Base-by-base conservation (phyloP, 2,797 vertebrate species). In the Danio kyathit region DNA sequence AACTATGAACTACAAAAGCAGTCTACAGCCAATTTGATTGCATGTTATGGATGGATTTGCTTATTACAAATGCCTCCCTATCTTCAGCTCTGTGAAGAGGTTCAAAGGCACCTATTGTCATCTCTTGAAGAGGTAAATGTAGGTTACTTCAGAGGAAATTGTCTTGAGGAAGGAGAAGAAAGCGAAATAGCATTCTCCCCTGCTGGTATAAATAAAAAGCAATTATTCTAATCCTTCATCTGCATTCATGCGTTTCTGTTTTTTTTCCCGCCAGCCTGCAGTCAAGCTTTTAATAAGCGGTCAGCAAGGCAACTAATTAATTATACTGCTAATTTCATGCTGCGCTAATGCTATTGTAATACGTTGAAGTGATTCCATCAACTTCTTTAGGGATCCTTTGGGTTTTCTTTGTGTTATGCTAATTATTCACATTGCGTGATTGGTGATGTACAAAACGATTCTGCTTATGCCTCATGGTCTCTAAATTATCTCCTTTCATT, bases 241-340 rank as follows among this genome's bases (percentile, higher is more conserved):
- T 51, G 66, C 44, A 63, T 71, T 63, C 44, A 63, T 6, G 76
- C 0, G 6, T 29, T 71, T 56, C 19, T 70, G 66, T 67, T 78
- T 48, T 46, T 48, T 46, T 29, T 29, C 29, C 29, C 29, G 3
- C 41, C 7, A n/a, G 41, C 16, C 19, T 0, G 6, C 43, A 12
- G 43, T 79, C 46, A 59, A 70, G 44, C 76, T 61, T 29, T 29
- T 29, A 29, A 29, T 29, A 29, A 29, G 29, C 29, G 65, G 52
- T 79, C 21, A 70, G 65, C 65, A 51, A 19, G 46, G 56, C 56
- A 51, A 17, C 44, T 70, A 41, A 79, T 70, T 79, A 61, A 79
- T 70, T 60, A 70, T 49, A 59, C 13, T 44, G 76, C 41, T 71
- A 3, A 63, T 71, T 63, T 71, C 61, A 8, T 51, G 14, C 41